phyloP scores from a whole-genome alignment of 2,797 vertebrate genomes.

The Siniperca scherzeri region DNA sequence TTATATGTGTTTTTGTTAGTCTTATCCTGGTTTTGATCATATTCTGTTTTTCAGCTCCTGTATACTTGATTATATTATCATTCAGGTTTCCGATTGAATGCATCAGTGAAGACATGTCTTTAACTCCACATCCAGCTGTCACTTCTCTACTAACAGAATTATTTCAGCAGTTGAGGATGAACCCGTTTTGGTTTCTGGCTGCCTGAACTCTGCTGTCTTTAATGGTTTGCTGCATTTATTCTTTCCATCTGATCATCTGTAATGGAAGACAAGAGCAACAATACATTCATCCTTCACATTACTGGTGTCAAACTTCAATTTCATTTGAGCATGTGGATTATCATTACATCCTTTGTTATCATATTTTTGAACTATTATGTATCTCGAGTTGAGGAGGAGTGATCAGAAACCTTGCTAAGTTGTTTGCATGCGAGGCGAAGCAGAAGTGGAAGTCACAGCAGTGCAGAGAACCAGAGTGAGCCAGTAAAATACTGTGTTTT shows the following conservation, averaged over 20 bases:
- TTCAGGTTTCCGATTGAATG: neutral
- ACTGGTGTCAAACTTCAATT: neutral
- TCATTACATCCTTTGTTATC: neutral
- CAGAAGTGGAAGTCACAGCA: conserved; percentile 68
- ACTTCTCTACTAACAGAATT: conserved; percentile 6
- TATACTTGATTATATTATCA: neutral
- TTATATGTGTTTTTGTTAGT: neutral
- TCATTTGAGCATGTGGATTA: neutral
- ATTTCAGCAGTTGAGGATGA: conserved; percentile 14
- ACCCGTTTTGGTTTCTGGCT: conserved; percentile 22
- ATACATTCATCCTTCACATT: conserved; percentile 16
- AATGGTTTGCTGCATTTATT: conserved; percentile 4
- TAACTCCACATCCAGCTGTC: neutral
- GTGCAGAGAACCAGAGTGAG: conserved; percentile 62
- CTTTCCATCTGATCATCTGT: conserved; percentile 7
- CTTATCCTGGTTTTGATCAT: neutral
- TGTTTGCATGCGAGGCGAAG: conserved; percentile 64
- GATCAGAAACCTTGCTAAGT: neutral
- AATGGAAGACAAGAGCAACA: conserved; percentile 14
- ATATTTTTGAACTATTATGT: neutral
- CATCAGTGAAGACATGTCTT: neutral
- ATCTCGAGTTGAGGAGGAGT: neutral
- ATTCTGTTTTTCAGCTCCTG: conserved; percentile 10
- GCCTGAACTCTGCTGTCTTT: neutral
- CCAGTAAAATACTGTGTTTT: conserved; percentile 72